These are phyloP conservation scores for Homarus gammarus DNA, from an alignment of 2,888 invertebrate genomes.

Conservation along the genomic window DNA sequence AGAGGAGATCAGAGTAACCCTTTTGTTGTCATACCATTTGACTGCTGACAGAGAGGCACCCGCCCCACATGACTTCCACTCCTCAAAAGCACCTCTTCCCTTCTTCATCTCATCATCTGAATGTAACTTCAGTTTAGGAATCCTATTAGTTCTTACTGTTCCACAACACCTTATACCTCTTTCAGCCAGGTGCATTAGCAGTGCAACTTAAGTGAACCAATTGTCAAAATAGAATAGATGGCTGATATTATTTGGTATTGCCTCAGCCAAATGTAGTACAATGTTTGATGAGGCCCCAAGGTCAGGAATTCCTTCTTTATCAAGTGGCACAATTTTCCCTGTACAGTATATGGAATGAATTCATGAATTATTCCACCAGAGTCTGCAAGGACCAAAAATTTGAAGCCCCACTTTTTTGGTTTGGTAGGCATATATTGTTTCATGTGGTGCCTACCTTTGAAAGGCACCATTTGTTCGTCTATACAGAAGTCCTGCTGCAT, in stretches of 20 bases:
- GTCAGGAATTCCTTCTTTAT: conserved; percentile 37
- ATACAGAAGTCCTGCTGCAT: conserved; percentile 73
- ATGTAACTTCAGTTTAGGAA: conserved; percentile 55
- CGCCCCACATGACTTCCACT: conserved; percentile 66
- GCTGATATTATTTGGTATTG: conserved; percentile 17
- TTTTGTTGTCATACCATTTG: conserved; percentile 77
- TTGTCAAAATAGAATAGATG: conserved; percentile 52
- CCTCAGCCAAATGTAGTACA: conserved; percentile 48
- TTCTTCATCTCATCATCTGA: conserved; percentile 76
- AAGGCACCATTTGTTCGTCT: conserved; percentile 50
- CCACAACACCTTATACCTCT: conserved; percentile 76
- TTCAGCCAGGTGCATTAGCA: conserved; percentile 51
- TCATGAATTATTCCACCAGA: conserved; percentile 34
- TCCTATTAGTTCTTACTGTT: conserved; percentile 66
- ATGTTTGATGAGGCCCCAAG: conserved; percentile 60
- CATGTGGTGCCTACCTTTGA: conserved; percentile 11
- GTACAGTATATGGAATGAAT: conserved; percentile 42
- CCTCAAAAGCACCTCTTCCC: conserved; percentile 77
- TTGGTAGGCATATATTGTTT: conserved; percentile 75
- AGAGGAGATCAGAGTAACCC: conserved; percentile 77
- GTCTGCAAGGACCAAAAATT: conserved; percentile 52
- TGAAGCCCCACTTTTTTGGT: conserved; percentile 77
- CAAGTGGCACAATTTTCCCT: conserved; percentile 26
- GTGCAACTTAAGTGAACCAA: conserved; percentile 37
- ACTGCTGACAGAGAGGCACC: conserved; percentile 44